Conservation (phyloP, 2,113 vertebrate genomes). For the Rhombomys opimus region DNA sequence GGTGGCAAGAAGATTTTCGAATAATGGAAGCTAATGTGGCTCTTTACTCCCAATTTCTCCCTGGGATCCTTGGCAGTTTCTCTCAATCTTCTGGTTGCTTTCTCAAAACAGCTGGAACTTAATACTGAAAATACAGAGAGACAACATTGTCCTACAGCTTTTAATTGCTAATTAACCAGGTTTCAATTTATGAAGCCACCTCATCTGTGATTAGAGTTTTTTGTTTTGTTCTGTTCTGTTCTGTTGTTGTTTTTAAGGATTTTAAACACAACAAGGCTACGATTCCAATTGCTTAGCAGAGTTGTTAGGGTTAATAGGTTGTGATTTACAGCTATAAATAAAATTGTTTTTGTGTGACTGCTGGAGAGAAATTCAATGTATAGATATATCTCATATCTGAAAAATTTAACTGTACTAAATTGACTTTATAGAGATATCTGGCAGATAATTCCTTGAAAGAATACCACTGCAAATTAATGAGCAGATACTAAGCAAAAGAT, state of each 20-base stretch:
- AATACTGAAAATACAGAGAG: conserved; percentile 70
- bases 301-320: background rate
- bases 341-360: background rate
- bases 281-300: background rate
- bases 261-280: background rate
- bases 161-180: conserved; percentile 72
- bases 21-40: conserved; percentile 63
- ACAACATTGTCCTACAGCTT: conserved; percentile 69
- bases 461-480: conserved; percentile 4
- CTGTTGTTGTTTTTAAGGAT: background rate
- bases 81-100: conserved; percentile 73
- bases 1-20: conserved; percentile 28
- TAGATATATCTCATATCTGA: background rate
- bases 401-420: background rate
- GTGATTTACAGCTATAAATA: conserved; percentile 41
- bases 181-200: conserved; percentile 70
- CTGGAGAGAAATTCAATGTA: background rate
- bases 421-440: background rate
- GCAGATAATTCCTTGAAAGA: conserved; percentile 12
- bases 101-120: conserved; percentile 78
- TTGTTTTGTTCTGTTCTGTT: background rate
- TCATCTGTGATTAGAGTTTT: conserved; percentile 22
- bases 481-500: background rate
- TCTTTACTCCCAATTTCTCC: conserved; percentile 66
- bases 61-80: conserved; percentile 66